A percentile compares a stretch with the other conserved stretches of the same genome.
Evolutionary conservation across 2,113 vertebrate genomes (phyloP).

Genomic region (Apaloderma vittatum): DNA sequence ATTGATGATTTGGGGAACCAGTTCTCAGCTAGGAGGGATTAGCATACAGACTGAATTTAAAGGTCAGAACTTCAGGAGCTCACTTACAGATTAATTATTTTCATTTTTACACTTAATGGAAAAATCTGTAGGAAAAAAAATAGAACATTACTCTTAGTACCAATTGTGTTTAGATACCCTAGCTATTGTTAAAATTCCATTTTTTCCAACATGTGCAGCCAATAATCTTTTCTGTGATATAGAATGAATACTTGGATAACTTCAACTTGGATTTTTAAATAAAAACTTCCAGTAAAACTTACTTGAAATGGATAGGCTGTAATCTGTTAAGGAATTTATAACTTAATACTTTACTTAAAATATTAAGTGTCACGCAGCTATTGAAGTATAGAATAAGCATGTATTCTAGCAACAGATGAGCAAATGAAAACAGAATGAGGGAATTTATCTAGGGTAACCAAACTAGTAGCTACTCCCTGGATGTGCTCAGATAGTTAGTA

Average conservation of each 20-base stretch:
- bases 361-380: not conserved
- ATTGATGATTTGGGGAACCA: not conserved
- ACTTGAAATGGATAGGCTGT: not conserved
- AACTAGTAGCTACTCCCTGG: not conserved
- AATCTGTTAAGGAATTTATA: not conserved
- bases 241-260: not conserved
- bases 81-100: not conserved
- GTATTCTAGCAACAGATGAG: not conserved
- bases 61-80: constrained; percentile 48
- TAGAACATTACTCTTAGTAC: not conserved
- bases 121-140: not conserved
- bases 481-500: not conserved
- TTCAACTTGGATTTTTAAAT: not conserved
- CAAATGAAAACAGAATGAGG: not conserved
- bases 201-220: not conserved
- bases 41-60: constrained; percentile 59
- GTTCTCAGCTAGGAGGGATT: constrained; percentile 43
- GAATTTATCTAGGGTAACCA: not conserved
- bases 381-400: not conserved
- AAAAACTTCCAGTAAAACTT: not conserved
- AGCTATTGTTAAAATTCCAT: not conserved
- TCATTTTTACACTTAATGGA: not conserved
- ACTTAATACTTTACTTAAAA: not conserved
- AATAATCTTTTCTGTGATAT: not conserved
- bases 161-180: not conserved